phyloP scores from a whole-genome alignment of 2,797 vertebrate genomes.

The Peromyscus aztecus region DNA sequence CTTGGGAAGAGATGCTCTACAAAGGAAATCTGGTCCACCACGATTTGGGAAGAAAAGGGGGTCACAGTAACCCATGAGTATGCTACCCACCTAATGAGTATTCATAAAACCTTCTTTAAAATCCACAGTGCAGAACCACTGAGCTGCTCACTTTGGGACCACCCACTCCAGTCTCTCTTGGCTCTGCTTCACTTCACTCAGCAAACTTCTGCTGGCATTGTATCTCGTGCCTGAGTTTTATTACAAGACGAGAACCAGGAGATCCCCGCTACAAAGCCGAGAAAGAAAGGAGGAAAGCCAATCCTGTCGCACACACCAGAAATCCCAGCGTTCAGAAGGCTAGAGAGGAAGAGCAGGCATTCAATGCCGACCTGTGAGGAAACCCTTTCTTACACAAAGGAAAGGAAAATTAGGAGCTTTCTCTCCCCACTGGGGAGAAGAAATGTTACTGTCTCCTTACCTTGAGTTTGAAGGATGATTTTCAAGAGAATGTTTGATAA shows the following conservation, averaged over 20 bases:
- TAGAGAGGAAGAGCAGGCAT: no score
- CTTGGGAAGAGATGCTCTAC: not conserved
- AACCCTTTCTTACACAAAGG: not conserved
- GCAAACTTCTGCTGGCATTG: not conserved
- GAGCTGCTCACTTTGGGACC: not conserved
- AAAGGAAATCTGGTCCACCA: not conserved
- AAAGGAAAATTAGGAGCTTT: not conserved
- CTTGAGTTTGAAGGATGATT: not conserved
- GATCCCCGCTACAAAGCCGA: not conserved
- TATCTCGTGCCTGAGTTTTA: not conserved
- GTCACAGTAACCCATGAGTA: not conserved
- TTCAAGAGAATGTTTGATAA: not conserved
- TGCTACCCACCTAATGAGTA: not conserved
- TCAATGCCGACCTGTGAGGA: not conserved
- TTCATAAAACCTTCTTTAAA: not conserved
- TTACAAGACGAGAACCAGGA: not conserved
- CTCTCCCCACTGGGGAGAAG: not conserved
- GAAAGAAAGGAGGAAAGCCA: not conserved
- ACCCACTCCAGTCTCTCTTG: not conserved
- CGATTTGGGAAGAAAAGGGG: not conserved
- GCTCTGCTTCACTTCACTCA: not conserved
- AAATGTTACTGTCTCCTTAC: not conserved
- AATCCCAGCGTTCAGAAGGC: not conserved
- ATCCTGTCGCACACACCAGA: not conserved
- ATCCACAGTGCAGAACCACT: not conserved